Percentiles rank a stretch among this genome's conserved stretches.
These are phyloP conservation scores for Drosophila ambigua DNA, from an alignment of 1,140 invertebrate genomes.

Conservation along the genomic window DNA sequence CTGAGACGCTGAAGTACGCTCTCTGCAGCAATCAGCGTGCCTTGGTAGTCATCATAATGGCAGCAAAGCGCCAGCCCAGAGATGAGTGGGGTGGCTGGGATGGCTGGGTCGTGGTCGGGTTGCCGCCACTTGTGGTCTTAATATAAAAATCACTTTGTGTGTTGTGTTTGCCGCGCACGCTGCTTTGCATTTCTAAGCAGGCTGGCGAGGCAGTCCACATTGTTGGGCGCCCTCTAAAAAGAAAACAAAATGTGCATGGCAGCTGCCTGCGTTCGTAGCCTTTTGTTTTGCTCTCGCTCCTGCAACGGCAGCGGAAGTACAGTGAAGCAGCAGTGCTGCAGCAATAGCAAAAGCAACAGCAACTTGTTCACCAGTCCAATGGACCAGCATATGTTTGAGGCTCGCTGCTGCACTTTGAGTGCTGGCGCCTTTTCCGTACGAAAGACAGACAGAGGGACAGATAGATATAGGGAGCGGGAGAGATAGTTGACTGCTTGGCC, in stretches of 20 bases:
- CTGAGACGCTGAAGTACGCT: conserved; percentile 31
- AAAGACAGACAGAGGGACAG: not conserved
- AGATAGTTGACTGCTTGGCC: conserved; percentile 26
- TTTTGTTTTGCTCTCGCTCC: conserved; percentile 35
- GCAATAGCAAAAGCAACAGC: conserved; percentile 20
- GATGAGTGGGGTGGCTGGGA: conserved; percentile 11
- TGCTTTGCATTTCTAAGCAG: conserved; percentile 81
- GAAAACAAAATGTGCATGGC: conserved; percentile 36
- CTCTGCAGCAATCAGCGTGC: conserved; percentile 74
- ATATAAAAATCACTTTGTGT: conserved; percentile 83
- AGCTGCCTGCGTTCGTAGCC: conserved; percentile 12
- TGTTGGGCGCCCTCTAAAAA: conserved; percentile 62
- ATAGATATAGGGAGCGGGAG: not conserved
- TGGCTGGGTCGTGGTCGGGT: conserved; percentile 38
- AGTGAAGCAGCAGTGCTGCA: conserved; percentile 32
- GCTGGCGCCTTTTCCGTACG: conserved; percentile 16
- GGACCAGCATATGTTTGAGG: conserved; percentile 57
- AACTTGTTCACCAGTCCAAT: conserved; percentile 49
- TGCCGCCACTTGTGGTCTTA: conserved; percentile 77
- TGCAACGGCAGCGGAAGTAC: conserved; percentile 67
- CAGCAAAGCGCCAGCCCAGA: conserved; percentile 68
- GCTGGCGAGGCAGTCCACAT: conserved; percentile 47
- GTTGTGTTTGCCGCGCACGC: conserved; percentile 74
- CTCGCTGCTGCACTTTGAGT: conserved; percentile 39
- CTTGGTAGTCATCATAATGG: conserved; percentile 76